Evolutionary conservation across 2,888 invertebrate species (phyloP).

Genomic region (Drosophila merina): DNA sequence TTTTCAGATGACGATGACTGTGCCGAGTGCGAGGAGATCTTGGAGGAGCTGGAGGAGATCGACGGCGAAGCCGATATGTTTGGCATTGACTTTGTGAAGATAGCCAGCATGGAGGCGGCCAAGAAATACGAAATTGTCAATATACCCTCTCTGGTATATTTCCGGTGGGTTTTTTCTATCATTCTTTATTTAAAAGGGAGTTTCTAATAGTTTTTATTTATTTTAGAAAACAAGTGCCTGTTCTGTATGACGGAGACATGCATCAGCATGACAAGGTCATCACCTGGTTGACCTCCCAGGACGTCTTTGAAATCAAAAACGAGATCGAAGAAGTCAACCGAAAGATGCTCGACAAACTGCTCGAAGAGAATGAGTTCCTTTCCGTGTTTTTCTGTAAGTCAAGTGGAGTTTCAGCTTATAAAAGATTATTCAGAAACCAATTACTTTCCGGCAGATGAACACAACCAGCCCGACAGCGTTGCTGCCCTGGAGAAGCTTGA

Average conservation of each 20-base stretch:
- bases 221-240: constrained; percentile 88
- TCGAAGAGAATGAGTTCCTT: constrained; percentile 97
- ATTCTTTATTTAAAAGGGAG: too few species aligned
- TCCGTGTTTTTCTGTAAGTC: constrained; percentile 97
- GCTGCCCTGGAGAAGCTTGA: constrained; percentile 94
- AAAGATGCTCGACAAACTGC: constrained; percentile 96
- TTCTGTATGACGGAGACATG: constrained; percentile 95
- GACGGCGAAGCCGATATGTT: constrained; percentile 97
- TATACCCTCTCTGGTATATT: constrained; percentile 94
- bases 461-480: constrained; percentile 91
- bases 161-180: constrained; percentile 85
- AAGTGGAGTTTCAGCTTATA: accelerated
- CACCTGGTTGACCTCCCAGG: constrained; percentile 96
- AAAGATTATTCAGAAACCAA: too few species aligned
- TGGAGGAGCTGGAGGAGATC: constrained; percentile 95
- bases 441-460: constrained; percentile 87
- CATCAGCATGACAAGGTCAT: constrained; percentile 93
- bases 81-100: constrained; percentile 97
- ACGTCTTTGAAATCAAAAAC: constrained; percentile 97
- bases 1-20: constrained; percentile 94
- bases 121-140: constrained; percentile 92
- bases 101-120: constrained; percentile 92
- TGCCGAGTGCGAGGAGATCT: constrained; percentile 94
- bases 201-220: background rate
- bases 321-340: constrained; percentile 98